These are phyloP conservation scores for Remorina albescens DNA, from an alignment of 2,797 vertebrate genomes.

Conservation along the genomic window DNA sequence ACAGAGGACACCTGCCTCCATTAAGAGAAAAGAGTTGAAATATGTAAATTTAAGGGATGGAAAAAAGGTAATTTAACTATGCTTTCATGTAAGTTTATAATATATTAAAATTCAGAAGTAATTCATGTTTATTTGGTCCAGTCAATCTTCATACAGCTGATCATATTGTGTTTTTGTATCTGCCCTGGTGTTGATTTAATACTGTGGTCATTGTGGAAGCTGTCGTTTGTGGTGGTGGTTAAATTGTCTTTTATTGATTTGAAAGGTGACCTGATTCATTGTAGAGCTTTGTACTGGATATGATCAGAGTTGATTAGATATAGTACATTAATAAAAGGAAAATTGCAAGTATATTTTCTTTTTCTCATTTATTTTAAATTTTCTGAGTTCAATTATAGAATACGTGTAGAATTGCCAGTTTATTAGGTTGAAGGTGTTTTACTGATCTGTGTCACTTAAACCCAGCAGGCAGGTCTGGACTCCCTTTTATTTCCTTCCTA, in stretches of 20 bases:
- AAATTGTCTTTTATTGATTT: not conserved
- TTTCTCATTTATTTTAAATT: too few species aligned
- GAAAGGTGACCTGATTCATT: not conserved
- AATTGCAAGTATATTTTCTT: not conserved
- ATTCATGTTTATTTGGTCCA: not conserved
- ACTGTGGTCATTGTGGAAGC: not conserved
- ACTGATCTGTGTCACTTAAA: conserved; percentile 22
- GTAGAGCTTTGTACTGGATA: not conserved
- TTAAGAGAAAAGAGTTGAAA: too few species aligned
- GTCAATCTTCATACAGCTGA: not conserved
- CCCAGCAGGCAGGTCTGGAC: not conserved
- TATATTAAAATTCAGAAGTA: not conserved
- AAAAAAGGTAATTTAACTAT: not conserved
- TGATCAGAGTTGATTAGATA: not conserved
- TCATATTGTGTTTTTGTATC: not conserved
- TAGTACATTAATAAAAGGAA: not conserved
- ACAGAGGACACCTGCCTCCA: not conserved
- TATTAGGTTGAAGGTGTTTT: conserved; percentile 7
- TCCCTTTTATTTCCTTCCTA: not conserved
- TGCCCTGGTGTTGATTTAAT: not conserved
- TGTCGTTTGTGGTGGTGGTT: not conserved
- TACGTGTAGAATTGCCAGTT: too few species aligned
- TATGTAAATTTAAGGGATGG: not conserved
- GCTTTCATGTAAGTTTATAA: not conserved
- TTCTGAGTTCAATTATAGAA: too few species aligned